Evolutionary conservation across 2,113 vertebrate species (phyloP).

Genomic region (Aix galericulata): DNA sequence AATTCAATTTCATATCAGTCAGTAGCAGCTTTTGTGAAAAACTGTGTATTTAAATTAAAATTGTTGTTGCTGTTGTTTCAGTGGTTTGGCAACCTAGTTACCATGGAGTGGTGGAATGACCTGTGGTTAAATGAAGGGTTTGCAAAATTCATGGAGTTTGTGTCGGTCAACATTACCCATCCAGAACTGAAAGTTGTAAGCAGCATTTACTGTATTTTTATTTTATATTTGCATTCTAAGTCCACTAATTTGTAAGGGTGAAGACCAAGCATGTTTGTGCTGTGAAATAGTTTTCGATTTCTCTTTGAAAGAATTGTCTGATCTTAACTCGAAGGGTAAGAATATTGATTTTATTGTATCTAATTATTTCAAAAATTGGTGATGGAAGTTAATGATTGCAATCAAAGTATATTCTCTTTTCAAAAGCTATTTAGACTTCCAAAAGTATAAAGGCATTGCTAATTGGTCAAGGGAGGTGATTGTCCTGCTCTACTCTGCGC

Average conservation of each 20-base stretch:
- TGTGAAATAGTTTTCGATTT: background rate
- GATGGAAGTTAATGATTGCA: background rate
- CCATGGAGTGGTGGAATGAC: slow-evolving; percentile 89
- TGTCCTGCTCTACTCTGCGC: too few species aligned
- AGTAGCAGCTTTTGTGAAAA: background rate
- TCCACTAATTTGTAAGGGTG: background rate
- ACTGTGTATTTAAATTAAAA: background rate
- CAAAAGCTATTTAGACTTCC: background rate
- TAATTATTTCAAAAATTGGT: background rate
- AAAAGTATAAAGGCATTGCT: too few species aligned
- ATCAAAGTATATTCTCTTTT: background rate
- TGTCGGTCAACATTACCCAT: slow-evolving; percentile 81
- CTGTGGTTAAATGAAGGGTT: slow-evolving; percentile 87
- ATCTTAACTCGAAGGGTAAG: background rate
- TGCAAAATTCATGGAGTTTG: slow-evolving; percentile 85
- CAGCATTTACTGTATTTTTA: background rate
- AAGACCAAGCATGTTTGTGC: background rate
- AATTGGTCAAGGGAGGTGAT: too few species aligned
- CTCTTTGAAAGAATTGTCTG: background rate
- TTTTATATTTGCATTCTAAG: background rate
- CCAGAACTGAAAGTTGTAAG: slow-evolving; percentile 85
- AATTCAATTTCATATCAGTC: background rate
- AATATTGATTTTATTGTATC: background rate
- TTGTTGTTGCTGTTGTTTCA: slow-evolving; percentile 25
- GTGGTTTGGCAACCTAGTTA: slow-evolving; percentile 89